phyloP scores from a whole-genome alignment of 2,888 invertebrate species.

The Cheilosia impressa region DNA sequence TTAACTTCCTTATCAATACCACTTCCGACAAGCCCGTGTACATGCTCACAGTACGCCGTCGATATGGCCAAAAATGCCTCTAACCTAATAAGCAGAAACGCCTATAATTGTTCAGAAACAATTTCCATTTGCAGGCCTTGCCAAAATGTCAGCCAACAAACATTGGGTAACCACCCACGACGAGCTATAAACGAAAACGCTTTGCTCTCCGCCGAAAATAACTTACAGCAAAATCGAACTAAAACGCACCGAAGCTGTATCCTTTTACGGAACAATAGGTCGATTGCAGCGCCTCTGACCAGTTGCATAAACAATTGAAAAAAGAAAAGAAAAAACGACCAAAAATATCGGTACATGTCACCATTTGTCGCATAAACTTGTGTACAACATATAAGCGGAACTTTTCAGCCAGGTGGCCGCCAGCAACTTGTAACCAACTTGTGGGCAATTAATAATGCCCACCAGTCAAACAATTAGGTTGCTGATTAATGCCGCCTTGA shows the following conservation, averaged over 20 bases:
- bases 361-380: slow-evolving; percentile 73
- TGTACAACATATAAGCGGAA: slow-evolving; percentile 64
- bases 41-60: too few relatives aligned
- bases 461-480: slow-evolving; percentile 76
- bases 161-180: background rate
- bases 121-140: background rate
- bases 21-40: too few relatives aligned
- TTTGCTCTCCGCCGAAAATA: background rate
- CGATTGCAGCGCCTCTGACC: slow-evolving; percentile 8
- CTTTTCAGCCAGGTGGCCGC: slow-evolving; percentile 72
- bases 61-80: background rate
- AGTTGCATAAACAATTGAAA: slow-evolving; percentile 26
- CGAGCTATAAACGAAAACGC: background rate
- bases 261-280: slow-evolving; percentile 71
- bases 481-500: slow-evolving; percentile 73
- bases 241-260: slow-evolving; percentile 47
- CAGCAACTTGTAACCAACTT: slow-evolving; percentile 72
- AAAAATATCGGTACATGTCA: slow-evolving; percentile 53
- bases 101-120: background rate
- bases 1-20: too few relatives aligned
- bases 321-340: background rate
- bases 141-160: background rate
- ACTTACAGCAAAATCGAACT: background rate
- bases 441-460: slow-evolving; percentile 74
- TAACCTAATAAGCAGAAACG: background rate